Percentiles rank a stretch among this genome's conserved stretches.
phyloP scores from a whole-genome alignment of 2,113 vertebrate species.

The Polypterus senegalus region DNA sequence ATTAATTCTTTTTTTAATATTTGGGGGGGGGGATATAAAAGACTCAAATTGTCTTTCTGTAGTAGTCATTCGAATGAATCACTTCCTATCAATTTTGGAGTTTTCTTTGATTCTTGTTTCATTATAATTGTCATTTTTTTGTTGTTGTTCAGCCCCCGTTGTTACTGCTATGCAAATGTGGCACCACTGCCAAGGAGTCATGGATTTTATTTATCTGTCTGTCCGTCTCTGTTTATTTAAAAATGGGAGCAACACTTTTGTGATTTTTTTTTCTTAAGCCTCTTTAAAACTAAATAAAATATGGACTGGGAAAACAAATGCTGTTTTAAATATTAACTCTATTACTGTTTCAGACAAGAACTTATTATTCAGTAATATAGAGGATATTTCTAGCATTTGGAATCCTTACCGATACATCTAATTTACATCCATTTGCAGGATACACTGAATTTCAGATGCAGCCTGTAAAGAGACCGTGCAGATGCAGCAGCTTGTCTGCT shows the following conservation, averaged over 20 bases:
- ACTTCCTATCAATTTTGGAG: no score
- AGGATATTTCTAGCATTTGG: constrained; percentile 51
- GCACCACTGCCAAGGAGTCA: not conserved
- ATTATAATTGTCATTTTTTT: not conserved
- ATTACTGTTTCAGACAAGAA: constrained; percentile 45
- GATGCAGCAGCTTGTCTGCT: not conserved
- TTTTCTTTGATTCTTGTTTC: not conserved
- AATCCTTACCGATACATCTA: constrained; percentile 50
- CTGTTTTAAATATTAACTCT: constrained; percentile 46
- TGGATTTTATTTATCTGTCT: not conserved
- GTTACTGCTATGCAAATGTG: not conserved
- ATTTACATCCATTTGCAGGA: constrained; percentile 57
- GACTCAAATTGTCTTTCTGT: no score
- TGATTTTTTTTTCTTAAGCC: not conserved
- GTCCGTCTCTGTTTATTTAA: not conserved
- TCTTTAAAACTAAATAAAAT: constrained; percentile 30
- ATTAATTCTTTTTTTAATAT: no score
- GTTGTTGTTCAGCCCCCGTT: not conserved
- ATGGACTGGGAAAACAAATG: constrained; percentile 41
- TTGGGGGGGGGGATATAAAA: no score
- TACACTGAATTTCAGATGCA: constrained; percentile 48
- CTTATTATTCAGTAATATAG: constrained; percentile 57
- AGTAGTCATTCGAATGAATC: no score
- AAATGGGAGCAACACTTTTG: not conserved
- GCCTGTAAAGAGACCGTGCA: constrained; percentile 41